Conservation (phyloP, 2,797 vertebrate genomes). For the Urophycis tenuis region DNA sequence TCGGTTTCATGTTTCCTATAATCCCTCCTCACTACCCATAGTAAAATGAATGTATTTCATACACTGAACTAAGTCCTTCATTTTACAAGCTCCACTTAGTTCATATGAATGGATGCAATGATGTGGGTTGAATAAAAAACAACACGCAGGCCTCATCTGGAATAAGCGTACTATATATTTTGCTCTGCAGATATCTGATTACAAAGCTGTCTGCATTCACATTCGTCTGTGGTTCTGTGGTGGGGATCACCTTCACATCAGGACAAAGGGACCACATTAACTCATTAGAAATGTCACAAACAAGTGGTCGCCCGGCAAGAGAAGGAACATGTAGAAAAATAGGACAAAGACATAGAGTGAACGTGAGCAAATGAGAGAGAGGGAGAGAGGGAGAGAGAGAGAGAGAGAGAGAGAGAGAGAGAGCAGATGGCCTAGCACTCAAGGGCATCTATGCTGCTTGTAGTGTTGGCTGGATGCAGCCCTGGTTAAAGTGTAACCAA, state of each 20-base stretch:
- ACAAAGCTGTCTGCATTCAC: not conserved
- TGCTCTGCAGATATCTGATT: not conserved
- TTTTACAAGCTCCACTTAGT: not conserved
- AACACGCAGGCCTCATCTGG: not conserved
- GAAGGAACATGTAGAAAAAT: not conserved
- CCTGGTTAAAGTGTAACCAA: slow-evolving; percentile 55
- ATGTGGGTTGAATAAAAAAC: not conserved
- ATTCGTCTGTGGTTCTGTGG: not conserved
- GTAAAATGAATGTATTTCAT: not conserved
- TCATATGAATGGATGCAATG: not conserved
- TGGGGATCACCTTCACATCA: not conserved
- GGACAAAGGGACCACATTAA: not conserved
- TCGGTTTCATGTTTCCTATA: not conserved
- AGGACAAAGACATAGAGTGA: not conserved
- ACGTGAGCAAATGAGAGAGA: not conserved
- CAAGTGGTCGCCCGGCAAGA: not conserved
- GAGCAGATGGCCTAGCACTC: slow-evolving; percentile 51
- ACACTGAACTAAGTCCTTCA: not conserved
- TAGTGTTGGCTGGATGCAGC: slow-evolving; percentile 25
- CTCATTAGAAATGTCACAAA: not conserved
- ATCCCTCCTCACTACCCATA: not conserved
- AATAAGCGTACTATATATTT: not conserved
- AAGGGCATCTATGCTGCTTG: slow-evolving; percentile 21
- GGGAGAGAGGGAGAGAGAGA: slow-evolving; percentile 16
- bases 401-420: slow-evolving; percentile 25